Conservation (phyloP, 2,888 invertebrate species). For the Cryptocheilus praepositus region DNA sequence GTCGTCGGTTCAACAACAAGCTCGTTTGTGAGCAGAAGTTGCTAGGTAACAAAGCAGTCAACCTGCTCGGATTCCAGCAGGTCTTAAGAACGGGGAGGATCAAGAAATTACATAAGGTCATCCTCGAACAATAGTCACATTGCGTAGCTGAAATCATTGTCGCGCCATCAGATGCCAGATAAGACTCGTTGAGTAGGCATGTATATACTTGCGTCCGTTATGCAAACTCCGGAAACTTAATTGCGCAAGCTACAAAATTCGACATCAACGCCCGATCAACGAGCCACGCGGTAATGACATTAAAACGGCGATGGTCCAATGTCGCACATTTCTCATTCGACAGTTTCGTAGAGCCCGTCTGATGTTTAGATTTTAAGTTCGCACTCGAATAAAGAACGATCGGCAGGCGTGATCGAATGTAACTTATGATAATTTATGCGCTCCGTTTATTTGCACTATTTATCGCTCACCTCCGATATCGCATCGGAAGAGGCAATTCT, state of each 20-base stretch:
- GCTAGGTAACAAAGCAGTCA: background rate
- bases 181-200: slow-evolving; percentile 5
- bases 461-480: background rate
- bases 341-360: background rate
- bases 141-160: slow-evolving; percentile 37
- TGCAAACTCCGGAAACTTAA: slow-evolving; percentile 28
- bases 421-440: slow-evolving; percentile 13
- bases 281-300: slow-evolving; percentile 21
- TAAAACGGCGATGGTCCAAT: background rate
- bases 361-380: background rate
- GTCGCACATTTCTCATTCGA: background rate
- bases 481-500: slow-evolving; percentile 15
- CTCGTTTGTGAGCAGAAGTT: background rate
- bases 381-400: background rate
- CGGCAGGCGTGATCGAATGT: background rate
- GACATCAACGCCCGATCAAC: slow-evolving; percentile 11
- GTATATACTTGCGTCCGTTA: slow-evolving; percentile 5
- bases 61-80: slow-evolving; percentile 18
- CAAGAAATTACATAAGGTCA: slow-evolving; percentile 36
- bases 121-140: slow-evolving; percentile 32
- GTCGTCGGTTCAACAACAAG: background rate
- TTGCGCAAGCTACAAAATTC: slow-evolving; percentile 23
- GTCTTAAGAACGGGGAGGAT: slow-evolving; percentile 1
- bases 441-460: background rate
- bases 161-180: slow-evolving; percentile 28